A percentile compares a stretch with the other conserved stretches of the same genome.
Conservation (phyloP, 2,113 vertebrate species). For the Periophthalmus modestus region DNA sequence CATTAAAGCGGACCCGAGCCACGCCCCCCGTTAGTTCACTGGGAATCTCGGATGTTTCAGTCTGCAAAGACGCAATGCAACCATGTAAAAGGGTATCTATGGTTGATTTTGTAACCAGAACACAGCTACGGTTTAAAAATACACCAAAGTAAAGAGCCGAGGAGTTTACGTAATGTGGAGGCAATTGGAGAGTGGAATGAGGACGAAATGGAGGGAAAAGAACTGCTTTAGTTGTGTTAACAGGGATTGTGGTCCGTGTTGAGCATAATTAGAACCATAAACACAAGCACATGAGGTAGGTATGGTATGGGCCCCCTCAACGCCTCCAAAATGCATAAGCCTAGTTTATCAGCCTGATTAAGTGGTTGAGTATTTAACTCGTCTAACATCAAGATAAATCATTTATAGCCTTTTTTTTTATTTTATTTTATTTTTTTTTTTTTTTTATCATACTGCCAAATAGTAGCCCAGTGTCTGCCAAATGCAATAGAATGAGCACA, state of each 20-base stretch:
- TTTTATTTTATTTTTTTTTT: no score
- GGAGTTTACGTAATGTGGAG: constrained; percentile 12
- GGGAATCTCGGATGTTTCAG: constrained; percentile 44
- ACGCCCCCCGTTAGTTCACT: constrained; percentile 36
- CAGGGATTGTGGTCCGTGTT: not conserved
- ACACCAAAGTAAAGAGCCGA: constrained; percentile 30
- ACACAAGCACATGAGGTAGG: no score
- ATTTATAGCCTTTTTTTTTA: no score
- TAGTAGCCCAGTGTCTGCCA: no score
- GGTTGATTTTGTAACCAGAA: constrained; percentile 35
- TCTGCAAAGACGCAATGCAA: constrained; percentile 29
- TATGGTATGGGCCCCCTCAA: no score
- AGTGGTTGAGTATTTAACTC: no score
- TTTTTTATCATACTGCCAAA: no score
- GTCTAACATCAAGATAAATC: no score
- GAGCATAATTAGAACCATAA: no score
- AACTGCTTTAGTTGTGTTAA: not conserved
- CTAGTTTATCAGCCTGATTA: no score
- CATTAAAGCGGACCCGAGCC: constrained; percentile 56
- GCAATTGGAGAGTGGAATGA: not conserved
- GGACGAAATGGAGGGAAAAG: not conserved
- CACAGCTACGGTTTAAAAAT: constrained; percentile 15
- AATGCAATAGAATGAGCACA: no score
- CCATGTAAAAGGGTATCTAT: constrained; percentile 11
- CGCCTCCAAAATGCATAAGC: no score